Percentiles rank a stretch among this genome's conserved stretches.
Conservation (phyloP, 2,797 vertebrate genomes). For the Cirrhinus mrigala region DNA sequence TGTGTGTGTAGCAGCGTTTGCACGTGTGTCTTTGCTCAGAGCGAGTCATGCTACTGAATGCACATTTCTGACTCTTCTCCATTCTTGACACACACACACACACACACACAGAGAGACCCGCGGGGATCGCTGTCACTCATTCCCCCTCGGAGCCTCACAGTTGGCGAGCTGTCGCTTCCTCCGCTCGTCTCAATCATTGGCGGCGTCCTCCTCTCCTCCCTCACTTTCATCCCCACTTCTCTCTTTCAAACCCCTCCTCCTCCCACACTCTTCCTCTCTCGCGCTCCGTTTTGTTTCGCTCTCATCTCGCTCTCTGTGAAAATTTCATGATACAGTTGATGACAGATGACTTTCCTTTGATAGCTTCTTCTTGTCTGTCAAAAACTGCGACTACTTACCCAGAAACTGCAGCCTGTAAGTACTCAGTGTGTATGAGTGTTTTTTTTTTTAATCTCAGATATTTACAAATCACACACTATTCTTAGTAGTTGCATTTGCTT, state of each 20-base stretch:
- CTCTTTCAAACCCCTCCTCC: slow-evolving; percentile 61
- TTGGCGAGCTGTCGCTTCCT: slow-evolving; percentile 47
- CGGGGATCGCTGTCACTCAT: slow-evolving; percentile 45
- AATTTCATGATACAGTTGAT: slow-evolving; percentile 71
- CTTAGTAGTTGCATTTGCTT: not conserved
- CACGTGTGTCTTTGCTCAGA: slow-evolving; percentile 43
- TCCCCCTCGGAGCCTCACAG: slow-evolving; percentile 41
- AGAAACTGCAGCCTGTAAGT: slow-evolving; percentile 59
- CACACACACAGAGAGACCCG: not conserved
- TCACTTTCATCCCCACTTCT: slow-evolving; percentile 23
- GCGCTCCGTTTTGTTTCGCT: slow-evolving; percentile 61
- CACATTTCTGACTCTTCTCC: slow-evolving; percentile 10
- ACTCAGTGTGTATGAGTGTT: slow-evolving; percentile 8
- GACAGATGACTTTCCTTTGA: slow-evolving; percentile 75
- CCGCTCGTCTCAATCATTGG: slow-evolving; percentile 31
- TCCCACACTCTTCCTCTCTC: slow-evolving; percentile 47
- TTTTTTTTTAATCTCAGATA: slow-evolving; percentile 4
- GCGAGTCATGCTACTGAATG: slow-evolving; percentile 46
- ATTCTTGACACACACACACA: not conserved
- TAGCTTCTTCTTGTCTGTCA: slow-evolving; percentile 67
- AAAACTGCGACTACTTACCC: slow-evolving; percentile 57
- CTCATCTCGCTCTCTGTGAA: slow-evolving; percentile 68
- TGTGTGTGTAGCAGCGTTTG: slow-evolving; percentile 24
- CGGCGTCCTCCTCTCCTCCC: slow-evolving; percentile 32
- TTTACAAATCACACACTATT: slow-evolving; percentile 11